These are phyloP conservation scores for Cyanoramphus novaezelandiae DNA, from an alignment of 2,113 vertebrate species.

Conservation along the genomic window DNA sequence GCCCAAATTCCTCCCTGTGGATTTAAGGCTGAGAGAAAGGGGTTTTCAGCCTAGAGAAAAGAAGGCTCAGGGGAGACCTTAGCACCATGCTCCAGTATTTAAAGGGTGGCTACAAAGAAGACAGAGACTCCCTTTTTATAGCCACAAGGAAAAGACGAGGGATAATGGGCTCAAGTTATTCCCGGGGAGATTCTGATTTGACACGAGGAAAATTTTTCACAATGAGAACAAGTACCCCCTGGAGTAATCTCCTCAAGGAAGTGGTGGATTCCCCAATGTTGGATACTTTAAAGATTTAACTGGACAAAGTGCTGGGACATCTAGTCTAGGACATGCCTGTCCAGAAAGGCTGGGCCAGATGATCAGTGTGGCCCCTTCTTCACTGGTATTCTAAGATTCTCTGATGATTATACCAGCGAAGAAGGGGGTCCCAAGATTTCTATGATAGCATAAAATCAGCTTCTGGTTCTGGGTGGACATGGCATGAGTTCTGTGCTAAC, in stretches of 20 bases:
- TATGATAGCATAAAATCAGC: neutral
- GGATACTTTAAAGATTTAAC: neutral
- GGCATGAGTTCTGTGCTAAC: neutral
- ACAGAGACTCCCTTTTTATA: neutral
- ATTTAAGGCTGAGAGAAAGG: neutral
- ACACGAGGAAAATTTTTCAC: neutral
- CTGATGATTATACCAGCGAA: neutral
- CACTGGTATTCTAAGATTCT: neutral
- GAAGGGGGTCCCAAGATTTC: neutral
- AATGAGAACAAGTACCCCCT: neutral
- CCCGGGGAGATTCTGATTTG: neutral
- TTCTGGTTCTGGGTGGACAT: neutral
- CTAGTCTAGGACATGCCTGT: neutral
- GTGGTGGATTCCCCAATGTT: neutral
- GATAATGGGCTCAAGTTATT: neutral
- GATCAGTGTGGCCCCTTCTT: neutral
- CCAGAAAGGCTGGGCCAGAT: neutral
- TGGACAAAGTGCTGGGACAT: neutral
- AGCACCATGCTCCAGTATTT: neutral
- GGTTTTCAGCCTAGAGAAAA: neutral
- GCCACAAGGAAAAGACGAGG: neutral
- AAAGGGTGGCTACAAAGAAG: neutral
- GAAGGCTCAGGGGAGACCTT: neutral
- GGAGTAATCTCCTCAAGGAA: neutral
- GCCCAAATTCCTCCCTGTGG: neutral